Conservation (phyloP, 2,113 vertebrate genomes). For the Macaca fascicularis region DNA sequence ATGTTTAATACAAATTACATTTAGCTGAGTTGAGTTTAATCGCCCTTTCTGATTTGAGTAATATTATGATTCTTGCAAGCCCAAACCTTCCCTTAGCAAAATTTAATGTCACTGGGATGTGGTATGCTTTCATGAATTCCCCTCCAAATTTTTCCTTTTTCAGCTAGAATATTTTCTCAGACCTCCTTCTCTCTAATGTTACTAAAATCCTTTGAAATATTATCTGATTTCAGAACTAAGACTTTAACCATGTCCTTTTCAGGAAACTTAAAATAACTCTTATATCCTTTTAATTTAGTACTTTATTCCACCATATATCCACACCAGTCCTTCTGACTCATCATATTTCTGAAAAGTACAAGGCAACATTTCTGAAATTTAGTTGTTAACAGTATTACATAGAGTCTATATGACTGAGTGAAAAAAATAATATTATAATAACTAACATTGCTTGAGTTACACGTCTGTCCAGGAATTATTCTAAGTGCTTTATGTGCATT, state of each 20-base stretch:
- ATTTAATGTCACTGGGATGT: background rate
- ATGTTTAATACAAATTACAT: background rate
- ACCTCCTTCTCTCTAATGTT: conserved; percentile 5
- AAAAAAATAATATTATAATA: background rate
- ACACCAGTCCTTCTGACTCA: background rate
- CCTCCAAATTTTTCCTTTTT: conserved; percentile 12
- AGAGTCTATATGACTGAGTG: background rate
- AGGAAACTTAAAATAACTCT: conserved; percentile 46
- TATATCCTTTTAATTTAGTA: background rate
- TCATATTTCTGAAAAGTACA: conserved; percentile 2
- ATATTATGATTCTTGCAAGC: background rate
- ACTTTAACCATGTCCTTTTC: conserved; percentile 3
- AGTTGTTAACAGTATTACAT: background rate
- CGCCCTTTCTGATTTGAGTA: conserved; percentile 25
- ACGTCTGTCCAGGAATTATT: background rate
- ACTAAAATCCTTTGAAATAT: conserved; percentile 52
- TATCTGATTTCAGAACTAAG: conserved; percentile 60
- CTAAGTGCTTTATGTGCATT: background rate
- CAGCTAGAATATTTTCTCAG: conserved; percentile 23
- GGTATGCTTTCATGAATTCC: background rate
- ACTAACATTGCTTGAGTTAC: background rate
- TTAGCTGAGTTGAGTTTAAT: conserved; percentile 26
- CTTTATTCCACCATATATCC: background rate
- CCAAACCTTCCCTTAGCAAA: background rate
- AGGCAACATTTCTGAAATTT: conserved; percentile 15